Evolutionary conservation across 2,113 vertebrate species (phyloP).

Genomic region (Xiphophorus maculatus): DNA sequence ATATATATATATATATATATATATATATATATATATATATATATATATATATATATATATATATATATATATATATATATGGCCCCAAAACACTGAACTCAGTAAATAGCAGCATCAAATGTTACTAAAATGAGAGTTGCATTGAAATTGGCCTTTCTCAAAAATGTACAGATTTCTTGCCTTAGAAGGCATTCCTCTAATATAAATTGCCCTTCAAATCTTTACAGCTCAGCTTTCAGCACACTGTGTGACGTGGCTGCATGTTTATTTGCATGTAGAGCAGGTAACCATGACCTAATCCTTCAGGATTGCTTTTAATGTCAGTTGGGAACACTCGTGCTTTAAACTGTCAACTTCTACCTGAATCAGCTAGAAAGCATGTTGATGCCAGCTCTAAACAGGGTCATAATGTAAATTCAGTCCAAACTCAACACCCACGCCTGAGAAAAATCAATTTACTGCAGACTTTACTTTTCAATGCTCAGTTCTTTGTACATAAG

Average conservation of each 20-base stretch:
- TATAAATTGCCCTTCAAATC: background rate
- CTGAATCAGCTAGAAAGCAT: background rate
- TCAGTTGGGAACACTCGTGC: background rate
- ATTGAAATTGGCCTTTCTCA: no score
- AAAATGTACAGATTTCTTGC: no score
- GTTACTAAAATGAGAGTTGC: no score
- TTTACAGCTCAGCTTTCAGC: background rate
- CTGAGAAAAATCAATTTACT: slow-evolving; percentile 24
- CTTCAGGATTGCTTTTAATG: background rate
- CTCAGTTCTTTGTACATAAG: background rate
- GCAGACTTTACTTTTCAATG: slow-evolving; percentile 2
- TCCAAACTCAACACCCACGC: slow-evolving; percentile 11
- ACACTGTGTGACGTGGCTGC: background rate
- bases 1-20: no score
- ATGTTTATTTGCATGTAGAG: no score
- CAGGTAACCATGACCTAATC: background rate
- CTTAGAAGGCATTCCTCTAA: background rate
- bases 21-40: no score
- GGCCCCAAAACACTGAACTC: no score
- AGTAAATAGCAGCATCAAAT: no score
- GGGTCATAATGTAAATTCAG: slow-evolving; percentile 5
- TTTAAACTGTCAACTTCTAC: background rate
- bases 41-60: no score
- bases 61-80: no score
- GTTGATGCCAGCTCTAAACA: background rate